Evolutionary conservation across 2,113 vertebrate species (phyloP).

Genomic region (Thamnophis sirtalis): DNA sequence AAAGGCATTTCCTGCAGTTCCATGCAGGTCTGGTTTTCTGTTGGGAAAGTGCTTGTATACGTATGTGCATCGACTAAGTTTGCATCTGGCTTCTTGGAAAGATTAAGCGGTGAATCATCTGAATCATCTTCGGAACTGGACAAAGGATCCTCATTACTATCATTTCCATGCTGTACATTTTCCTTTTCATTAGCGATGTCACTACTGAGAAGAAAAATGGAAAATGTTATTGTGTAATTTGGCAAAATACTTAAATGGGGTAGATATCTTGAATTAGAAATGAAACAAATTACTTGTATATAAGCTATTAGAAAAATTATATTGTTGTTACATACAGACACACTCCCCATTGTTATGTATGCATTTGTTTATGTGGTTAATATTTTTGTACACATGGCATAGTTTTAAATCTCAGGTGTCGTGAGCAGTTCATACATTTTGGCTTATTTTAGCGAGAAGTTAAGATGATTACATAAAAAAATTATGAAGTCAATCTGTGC

Average conservation of each 20-base stretch:
- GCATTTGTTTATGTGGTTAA: neutral
- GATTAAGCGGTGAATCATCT: conserved; percentile 80
- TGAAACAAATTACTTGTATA: neutral
- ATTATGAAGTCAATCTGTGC: neutral
- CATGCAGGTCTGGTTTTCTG: conserved; percentile 47
- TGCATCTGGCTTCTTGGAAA: conserved; percentile 77
- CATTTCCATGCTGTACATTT: neutral
- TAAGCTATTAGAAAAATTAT: neutral
- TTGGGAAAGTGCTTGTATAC: conserved; percentile 29
- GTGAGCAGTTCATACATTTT: neutral
- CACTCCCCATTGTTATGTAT: neutral
- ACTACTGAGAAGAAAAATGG: conserved; percentile 54
- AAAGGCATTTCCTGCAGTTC: conserved; percentile 79
- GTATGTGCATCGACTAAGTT: neutral
- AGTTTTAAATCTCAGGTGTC: neutral
- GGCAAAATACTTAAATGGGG: neutral
- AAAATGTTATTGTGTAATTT: neutral
- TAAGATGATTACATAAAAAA: neutral
- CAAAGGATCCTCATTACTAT: neutral
- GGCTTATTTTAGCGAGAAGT: neutral
- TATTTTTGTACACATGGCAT: neutral
- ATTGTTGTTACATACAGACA: neutral
- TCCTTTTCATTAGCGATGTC: conserved; percentile 37
- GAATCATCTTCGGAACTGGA: conserved; percentile 56
- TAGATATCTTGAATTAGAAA: neutral